Evolutionary conservation across 2,888 invertebrate genomes (phyloP), one percentile per base, ranked within the genome.

Genomic region (Agonopterix heracliana): DNA sequence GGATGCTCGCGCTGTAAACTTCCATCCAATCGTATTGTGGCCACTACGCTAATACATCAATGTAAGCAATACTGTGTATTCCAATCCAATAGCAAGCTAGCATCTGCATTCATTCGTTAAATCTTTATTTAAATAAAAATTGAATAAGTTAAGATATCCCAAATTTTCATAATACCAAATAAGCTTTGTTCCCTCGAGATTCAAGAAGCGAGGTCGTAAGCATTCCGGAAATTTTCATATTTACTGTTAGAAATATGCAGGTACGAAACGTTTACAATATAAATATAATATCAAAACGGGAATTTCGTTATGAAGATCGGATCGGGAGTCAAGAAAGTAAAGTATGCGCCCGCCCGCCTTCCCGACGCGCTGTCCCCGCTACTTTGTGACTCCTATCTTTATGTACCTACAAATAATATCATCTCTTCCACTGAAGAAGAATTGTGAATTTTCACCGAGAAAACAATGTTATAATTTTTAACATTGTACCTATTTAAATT

Each of bases 251-350:
- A 89, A 89, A 88, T 89, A 89, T 89, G 89, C 89, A 89, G 89
- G 89, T 89, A 89, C 78, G 78, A 79, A 81, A 83, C 78, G 81
- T 84, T 87, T 78, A 87, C 77, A 82, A 82, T 86, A 88, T 85
- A 88, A 88, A 86, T 88, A 89, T 87, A 88, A 88, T 88, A 89
- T 89, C 86, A 89, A 88, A 88, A 88, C 79, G 84, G 82, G 89
- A 89, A 89, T 87, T 89, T 86, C 80, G 84, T 84, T 89, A 89
- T 89, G 88, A 89, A 89, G 87, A 87, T 84, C 82, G 74, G 88
- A 82, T 84, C 81, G 75, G 71, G 71, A 73, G 73, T 69, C 69
- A 72, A 75, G 84, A 82, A 84, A 81, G 86, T 81, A 82, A 90
- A 84, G 78, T 78, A 79, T 81, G 78, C 76, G 73, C 64, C 67